Conservation (phyloP, 1,140 invertebrate species). For the Bombus sibiricus region DNA sequence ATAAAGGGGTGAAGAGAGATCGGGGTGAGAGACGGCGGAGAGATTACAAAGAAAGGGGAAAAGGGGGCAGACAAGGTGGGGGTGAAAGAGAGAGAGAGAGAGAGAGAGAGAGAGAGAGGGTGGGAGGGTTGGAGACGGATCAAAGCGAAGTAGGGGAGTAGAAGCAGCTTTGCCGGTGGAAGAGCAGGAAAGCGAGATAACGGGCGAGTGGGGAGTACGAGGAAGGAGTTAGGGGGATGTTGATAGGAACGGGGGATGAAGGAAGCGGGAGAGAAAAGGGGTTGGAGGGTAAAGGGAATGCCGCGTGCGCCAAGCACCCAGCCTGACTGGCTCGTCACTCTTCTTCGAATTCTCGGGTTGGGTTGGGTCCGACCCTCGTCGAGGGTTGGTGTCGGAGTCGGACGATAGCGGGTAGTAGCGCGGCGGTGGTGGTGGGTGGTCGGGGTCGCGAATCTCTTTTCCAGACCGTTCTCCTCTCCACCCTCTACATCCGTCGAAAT, state of each 20-base stretch:
- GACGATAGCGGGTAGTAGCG: conserved; percentile 22
- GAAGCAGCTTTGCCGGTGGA: conserved; percentile 16
- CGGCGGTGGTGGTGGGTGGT: conserved; percentile 36
- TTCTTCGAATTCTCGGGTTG: conserved; percentile 51
- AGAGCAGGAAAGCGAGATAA: conserved; percentile 51
- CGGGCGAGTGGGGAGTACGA: neutral
- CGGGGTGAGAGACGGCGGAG: conserved; percentile 13
- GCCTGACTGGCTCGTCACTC: conserved; percentile 53
- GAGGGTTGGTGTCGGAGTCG: conserved; percentile 54
- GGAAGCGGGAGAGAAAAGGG: conserved; percentile 1
- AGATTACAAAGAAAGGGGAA: conserved; percentile 27
- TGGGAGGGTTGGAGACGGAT: neutral
- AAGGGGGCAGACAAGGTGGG: neutral
- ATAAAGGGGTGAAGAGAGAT: conserved; percentile 41
- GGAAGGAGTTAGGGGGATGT: conserved; percentile 6
- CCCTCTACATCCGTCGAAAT: conserved; percentile 60
- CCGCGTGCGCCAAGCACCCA: conserved; percentile 60
- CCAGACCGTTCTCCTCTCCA: conserved; percentile 61
- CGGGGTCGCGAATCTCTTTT: conserved; percentile 67
- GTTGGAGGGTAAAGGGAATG: conserved; percentile 47
- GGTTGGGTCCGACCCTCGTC: conserved; percentile 54
- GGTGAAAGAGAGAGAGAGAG: neutral
- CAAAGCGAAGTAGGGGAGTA: conserved; percentile 25
- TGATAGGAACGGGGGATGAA: conserved; percentile 20
- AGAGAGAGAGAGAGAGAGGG: neutral